Conservation (phyloP, 2,113 vertebrate genomes). For the Archocentrus centrarchus region DNA sequence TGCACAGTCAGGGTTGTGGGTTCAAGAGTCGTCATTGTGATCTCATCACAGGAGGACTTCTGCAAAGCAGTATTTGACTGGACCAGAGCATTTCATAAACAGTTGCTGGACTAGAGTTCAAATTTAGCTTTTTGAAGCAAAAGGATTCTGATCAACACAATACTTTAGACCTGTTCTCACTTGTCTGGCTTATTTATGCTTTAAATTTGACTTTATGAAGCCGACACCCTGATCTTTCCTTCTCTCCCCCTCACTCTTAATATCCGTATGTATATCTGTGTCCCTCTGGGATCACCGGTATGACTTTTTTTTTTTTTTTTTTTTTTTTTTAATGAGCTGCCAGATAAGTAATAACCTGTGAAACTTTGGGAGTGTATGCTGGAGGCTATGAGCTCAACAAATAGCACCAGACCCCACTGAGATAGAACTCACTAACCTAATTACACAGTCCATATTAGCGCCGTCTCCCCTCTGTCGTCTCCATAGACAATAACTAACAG, state of each 20-base stretch:
- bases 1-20: neutral
- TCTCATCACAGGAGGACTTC: neutral
- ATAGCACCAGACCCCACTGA: slow-evolving; percentile 44
- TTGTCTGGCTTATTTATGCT: slow-evolving; percentile 1
- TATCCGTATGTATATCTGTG: slow-evolving; percentile 16
- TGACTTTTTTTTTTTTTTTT: slow-evolving; percentile 11
- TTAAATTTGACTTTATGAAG: slow-evolving; percentile 22
- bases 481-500: slow-evolving; percentile 40
- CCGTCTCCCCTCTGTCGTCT: neutral
- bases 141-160: neutral
- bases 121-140: neutral
- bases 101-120: neutral
- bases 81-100: neutral
- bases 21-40: neutral
- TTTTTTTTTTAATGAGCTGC: slow-evolving; percentile 51
- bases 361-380: slow-evolving; percentile 62
- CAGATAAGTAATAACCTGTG: slow-evolving; percentile 64
- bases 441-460: slow-evolving; percentile 48
- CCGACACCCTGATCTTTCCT: slow-evolving; percentile 1
- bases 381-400: slow-evolving; percentile 63
- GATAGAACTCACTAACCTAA: slow-evolving; percentile 59
- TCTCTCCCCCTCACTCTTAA: neutral
- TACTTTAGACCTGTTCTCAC: neutral
- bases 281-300: slow-evolving; percentile 14
- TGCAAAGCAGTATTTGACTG: neutral